These are phyloP conservation scores for Colossoma macropomum DNA, from an alignment of 2,113 vertebrate genomes.

Conservation along the genomic window DNA sequence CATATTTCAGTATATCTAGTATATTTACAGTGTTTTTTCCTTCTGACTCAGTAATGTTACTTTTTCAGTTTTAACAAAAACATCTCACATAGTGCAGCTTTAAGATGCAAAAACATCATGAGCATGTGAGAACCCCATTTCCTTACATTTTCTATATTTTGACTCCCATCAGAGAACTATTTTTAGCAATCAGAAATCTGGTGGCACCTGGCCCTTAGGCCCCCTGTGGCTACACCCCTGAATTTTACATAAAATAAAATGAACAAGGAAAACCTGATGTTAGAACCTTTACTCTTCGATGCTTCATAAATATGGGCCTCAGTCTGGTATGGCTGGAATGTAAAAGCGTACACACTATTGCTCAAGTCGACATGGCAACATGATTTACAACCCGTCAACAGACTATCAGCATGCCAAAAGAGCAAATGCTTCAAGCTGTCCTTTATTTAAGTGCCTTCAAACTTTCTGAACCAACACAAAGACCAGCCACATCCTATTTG, in stretches of 20 bases:
- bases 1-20: too few relatives aligned
- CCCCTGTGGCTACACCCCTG: neutral
- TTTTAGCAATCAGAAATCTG: too few relatives aligned
- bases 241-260: conserved; percentile 17
- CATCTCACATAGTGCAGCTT: too few relatives aligned
- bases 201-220: too few relatives aligned
- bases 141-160: too few relatives aligned
- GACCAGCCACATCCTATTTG: neutral
- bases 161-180: too few relatives aligned
- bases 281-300: neutral
- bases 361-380: conserved; percentile 59
- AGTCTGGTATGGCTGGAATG: conserved; percentile 76
- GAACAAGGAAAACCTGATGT: neutral
- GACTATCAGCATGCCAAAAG: conserved; percentile 59
- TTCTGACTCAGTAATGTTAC: too few relatives aligned
- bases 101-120: too few relatives aligned
- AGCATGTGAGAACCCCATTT: too few relatives aligned
- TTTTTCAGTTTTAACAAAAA: too few relatives aligned
- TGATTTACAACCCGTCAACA: conserved; percentile 68
- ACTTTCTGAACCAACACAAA: neutral
- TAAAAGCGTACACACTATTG: conserved; percentile 55
- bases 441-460: neutral
- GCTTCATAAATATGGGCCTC: conserved; percentile 20
- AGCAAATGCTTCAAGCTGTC: neutral
- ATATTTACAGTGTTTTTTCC: too few relatives aligned